A percentile compares a stretch with the other conserved stretches of the same genome.
Evolutionary conservation across 2,888 invertebrate genomes (phyloP).

Genomic region (Rutpela maculata): DNA sequence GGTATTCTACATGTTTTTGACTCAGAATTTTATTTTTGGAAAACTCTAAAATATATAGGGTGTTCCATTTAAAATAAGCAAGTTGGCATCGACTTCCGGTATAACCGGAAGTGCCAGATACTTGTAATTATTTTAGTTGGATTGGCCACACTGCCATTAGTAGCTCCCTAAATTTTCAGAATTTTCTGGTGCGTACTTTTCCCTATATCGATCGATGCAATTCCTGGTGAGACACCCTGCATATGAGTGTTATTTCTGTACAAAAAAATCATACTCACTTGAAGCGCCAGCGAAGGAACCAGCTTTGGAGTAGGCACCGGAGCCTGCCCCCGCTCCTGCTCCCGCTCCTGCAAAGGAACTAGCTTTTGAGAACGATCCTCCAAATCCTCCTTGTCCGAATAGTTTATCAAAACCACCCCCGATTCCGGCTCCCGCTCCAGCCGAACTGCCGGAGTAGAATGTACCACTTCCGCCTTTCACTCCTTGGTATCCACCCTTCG

Average conservation of each 20-base stretch:
- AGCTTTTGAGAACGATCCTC: conserved; percentile 19
- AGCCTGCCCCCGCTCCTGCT: not conserved
- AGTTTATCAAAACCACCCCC: conserved; percentile 6
- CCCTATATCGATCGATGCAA: too few relatives aligned
- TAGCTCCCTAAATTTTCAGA: too few relatives aligned
- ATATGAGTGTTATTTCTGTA: not conserved
- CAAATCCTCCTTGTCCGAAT: conserved; percentile 24
- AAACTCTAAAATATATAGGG: too few relatives aligned
- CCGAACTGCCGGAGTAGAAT: not conserved
- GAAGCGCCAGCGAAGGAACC: conserved; percentile 32
- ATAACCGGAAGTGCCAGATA: too few relatives aligned
- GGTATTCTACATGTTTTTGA: too few relatives aligned
- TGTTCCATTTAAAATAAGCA: too few relatives aligned
- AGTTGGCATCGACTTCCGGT: too few relatives aligned
- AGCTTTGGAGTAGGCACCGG: conserved; percentile 30
- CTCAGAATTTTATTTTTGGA: too few relatives aligned
- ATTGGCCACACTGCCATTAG: too few relatives aligned
- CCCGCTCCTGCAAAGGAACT: conserved; percentile 23
- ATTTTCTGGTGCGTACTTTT: too few relatives aligned
- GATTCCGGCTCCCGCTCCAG: conserved; percentile 8
- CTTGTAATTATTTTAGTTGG: too few relatives aligned
- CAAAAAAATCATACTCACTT: conserved; percentile 30
- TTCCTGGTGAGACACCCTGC: too few relatives aligned
- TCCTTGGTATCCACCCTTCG: conserved; percentile 27
- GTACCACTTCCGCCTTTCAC: conserved; percentile 8